phyloP scores from a whole-genome alignment of 2,888 invertebrate species.

The Acholoe squamosa region DNA sequence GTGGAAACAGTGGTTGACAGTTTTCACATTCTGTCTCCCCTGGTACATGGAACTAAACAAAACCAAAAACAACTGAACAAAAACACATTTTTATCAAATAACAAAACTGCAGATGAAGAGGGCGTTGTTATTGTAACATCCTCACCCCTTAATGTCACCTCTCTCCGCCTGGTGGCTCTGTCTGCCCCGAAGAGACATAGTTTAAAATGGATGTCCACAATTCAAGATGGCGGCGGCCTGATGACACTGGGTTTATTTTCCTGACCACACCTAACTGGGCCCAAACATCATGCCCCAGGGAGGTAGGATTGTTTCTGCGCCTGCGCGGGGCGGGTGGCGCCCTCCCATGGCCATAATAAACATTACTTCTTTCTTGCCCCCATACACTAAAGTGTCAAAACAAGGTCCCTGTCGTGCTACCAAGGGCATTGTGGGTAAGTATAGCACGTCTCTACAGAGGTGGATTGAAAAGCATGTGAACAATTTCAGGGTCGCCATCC shows the following conservation, averaged over 20 bases:
- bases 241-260: constrained; percentile 42
- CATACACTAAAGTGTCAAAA: constrained; percentile 50
- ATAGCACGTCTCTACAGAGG: too few relatives aligned
- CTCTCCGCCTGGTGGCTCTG: not conserved
- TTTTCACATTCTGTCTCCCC: not conserved
- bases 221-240: too few relatives aligned
- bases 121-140: not conserved
- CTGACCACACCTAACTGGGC: constrained; percentile 35
- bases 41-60: too few relatives aligned
- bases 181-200: not conserved
- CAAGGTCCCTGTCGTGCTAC: not conserved
- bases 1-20: not conserved
- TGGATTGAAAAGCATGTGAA: too few relatives aligned
- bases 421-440: too few relatives aligned
- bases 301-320: constrained; percentile 8
- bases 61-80: too few relatives aligned
- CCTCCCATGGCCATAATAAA: constrained; percentile 10
- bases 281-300: constrained; percentile 42
- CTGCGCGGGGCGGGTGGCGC: not conserved
- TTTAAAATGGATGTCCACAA: too few relatives aligned
- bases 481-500: too few relatives aligned
- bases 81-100: not conserved
- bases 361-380: not conserved
- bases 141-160: not conserved
- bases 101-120: not conserved